Percentiles rank a stretch among this genome's conserved stretches.
These are phyloP conservation scores for Paraescarpia echinospica DNA, from an alignment of 1,140 invertebrate species.

Conservation along the genomic window DNA sequence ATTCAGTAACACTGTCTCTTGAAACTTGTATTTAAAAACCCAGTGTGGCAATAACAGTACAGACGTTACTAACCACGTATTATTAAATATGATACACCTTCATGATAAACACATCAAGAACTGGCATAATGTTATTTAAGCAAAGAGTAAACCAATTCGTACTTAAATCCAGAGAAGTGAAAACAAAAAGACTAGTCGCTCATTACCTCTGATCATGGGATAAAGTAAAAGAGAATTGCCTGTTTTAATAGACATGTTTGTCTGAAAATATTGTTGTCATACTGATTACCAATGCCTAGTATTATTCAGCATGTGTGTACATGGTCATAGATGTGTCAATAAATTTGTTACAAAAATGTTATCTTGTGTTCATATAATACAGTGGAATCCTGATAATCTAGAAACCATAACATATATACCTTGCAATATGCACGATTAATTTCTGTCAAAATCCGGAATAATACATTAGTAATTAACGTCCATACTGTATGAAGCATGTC, in stretches of 20 bases:
- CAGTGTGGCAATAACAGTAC: neutral
- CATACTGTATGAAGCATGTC: too few species aligned
- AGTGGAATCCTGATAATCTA: too few species aligned
- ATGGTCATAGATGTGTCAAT: constrained; percentile 5
- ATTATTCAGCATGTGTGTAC: neutral
- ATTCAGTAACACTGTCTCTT: neutral
- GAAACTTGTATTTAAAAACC: neutral
- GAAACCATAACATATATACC: too few species aligned
- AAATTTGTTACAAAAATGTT: neutral
- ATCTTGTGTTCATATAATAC: too few species aligned
- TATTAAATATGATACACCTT: neutral
- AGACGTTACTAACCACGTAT: neutral
- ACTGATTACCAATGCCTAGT: neutral
- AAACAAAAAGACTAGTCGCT: neutral
- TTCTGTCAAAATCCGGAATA: too few species aligned
- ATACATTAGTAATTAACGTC: too few species aligned
- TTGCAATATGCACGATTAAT: too few species aligned
- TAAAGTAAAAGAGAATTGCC: neutral
- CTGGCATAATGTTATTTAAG: neutral
- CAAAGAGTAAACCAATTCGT: neutral
- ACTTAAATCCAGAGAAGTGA: neutral
- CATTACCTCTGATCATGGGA: neutral
- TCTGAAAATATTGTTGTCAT: neutral
- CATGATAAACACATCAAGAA: neutral
- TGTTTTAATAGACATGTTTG: too few species aligned